Conservation (phyloP, 2,888 invertebrate genomes). For the Lobophora halterata region DNA sequence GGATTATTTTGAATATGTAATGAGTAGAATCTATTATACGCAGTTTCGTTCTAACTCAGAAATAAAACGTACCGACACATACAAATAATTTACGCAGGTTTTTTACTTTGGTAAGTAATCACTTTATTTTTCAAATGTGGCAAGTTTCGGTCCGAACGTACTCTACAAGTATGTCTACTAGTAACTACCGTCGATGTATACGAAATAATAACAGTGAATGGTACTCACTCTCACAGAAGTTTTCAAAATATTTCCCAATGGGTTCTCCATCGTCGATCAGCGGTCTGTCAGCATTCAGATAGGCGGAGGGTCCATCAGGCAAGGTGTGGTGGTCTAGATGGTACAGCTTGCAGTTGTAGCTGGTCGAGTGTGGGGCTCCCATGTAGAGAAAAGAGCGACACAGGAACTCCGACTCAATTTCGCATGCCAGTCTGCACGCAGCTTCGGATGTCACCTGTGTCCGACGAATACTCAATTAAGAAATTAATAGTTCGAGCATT, state of each 20-base stretch:
- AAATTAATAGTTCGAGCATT: background rate
- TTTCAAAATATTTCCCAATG: slow-evolving; percentile 94
- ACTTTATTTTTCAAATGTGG: no score
- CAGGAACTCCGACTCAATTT: slow-evolving; percentile 95
- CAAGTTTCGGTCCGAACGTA: no score
- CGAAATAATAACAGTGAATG: no score
- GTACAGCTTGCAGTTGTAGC: slow-evolving; percentile 95
- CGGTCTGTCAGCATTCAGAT: slow-evolving; percentile 93
- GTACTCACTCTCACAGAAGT: slow-evolving; percentile 92
- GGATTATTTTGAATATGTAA: no score
- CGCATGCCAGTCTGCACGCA: slow-evolving; percentile 94
- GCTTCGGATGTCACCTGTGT: slow-evolving; percentile 89
- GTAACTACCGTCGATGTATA: no score
- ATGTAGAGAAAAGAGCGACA: slow-evolving; percentile 92
- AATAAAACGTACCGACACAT: no score
- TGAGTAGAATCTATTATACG: no score
- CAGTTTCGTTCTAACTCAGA: no score
- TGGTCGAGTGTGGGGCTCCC: slow-evolving; percentile 88
- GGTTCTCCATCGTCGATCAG: slow-evolving; percentile 95
- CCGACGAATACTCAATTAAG: slow-evolving; percentile 32
- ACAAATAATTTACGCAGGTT: no score
- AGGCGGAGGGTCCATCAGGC: slow-evolving; percentile 95
- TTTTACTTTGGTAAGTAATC: no score
- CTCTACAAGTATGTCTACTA: no score
- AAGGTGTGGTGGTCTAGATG: slow-evolving; percentile 95